These are phyloP conservation scores for Solea senegalensis DNA, from an alignment of 2,113 vertebrate species.

Conservation along the genomic window DNA sequence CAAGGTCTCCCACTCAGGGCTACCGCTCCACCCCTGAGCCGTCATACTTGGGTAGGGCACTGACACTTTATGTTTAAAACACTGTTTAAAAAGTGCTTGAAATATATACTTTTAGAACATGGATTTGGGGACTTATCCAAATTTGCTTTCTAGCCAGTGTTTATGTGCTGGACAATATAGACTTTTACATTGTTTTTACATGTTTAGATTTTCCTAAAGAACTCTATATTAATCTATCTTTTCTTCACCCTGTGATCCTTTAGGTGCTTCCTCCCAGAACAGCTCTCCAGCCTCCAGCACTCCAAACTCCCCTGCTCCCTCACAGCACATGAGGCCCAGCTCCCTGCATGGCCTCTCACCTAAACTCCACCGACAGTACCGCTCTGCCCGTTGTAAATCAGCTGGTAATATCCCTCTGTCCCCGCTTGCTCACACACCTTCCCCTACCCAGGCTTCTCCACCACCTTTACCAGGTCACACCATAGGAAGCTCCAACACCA, in stretches of 20 bases:
- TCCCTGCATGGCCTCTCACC: conserved; percentile 92
- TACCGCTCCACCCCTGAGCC: conserved; percentile 89
- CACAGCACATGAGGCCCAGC: conserved; percentile 92
- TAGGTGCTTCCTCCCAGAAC: conserved; percentile 90
- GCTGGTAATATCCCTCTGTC: conserved; percentile 93
- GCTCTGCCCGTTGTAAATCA: conserved; percentile 92
- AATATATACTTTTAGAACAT: not conserved
- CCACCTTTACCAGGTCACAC: conserved; percentile 87
- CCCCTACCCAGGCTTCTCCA: conserved; percentile 90
- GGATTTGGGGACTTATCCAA: not conserved
- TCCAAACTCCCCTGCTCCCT: conserved; percentile 90
- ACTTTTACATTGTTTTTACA: not conserved
- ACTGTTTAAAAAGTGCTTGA: not conserved
- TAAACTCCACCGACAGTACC: conserved; percentile 93
- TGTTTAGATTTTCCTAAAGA: no score
- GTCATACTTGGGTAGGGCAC: conserved; percentile 82
- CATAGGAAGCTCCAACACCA: conserved; percentile 89
- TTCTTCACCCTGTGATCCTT: conserved; percentile 19
- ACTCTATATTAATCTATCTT: conserved; percentile 2
- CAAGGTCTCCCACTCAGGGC: conserved; percentile 90
- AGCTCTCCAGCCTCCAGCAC: conserved; percentile 93
- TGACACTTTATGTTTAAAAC: not conserved
- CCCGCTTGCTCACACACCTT: conserved; percentile 91
- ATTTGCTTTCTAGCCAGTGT: not conserved
- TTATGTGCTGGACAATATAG: not conserved